Conservation (phyloP, 1,140 invertebrate species). For the Cepaea nemoralis region DNA sequence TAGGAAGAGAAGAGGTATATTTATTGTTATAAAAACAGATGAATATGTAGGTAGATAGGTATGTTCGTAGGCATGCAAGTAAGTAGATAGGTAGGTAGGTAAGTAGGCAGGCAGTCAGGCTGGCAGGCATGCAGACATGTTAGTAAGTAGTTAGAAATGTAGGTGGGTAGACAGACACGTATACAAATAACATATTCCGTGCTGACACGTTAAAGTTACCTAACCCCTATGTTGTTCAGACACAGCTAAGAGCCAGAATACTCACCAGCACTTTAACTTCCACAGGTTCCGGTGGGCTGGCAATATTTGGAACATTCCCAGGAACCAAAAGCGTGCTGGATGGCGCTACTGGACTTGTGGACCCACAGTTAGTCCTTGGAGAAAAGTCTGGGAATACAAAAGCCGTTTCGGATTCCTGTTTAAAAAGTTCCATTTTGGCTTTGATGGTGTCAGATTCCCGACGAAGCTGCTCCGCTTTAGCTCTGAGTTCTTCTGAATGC, state of each 20-base stretch:
- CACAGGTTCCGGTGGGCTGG: not conserved
- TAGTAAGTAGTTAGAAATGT: too few relatives aligned
- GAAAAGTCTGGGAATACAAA: slow-evolving; percentile 9
- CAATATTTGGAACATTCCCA: not conserved
- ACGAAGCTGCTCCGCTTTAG: slow-evolving; percentile 26
- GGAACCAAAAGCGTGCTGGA: slow-evolving; percentile 13
- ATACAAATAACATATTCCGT: too few relatives aligned
- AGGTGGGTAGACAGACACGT: too few relatives aligned
- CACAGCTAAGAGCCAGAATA: not conserved
- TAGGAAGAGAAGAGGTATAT: too few relatives aligned
- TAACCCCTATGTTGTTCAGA: too few relatives aligned
- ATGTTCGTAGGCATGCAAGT: too few relatives aligned
- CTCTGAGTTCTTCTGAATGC: slow-evolving; percentile 18
- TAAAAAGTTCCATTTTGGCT: slow-evolving; percentile 23
- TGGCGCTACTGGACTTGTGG: not conserved
- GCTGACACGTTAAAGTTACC: too few relatives aligned
- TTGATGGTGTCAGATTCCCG: slow-evolving; percentile 31
- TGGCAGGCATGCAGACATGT: too few relatives aligned
- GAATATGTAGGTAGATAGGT: too few relatives aligned
- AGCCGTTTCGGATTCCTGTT: slow-evolving; percentile 10
- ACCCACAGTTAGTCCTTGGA: not conserved
- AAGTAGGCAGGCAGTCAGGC: too few relatives aligned
- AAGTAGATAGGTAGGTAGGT: too few relatives aligned
- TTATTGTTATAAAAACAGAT: too few relatives aligned
- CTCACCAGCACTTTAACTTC: not conserved